Conservation (phyloP, 1,140 invertebrate genomes). For the Mamestra configurata region DNA sequence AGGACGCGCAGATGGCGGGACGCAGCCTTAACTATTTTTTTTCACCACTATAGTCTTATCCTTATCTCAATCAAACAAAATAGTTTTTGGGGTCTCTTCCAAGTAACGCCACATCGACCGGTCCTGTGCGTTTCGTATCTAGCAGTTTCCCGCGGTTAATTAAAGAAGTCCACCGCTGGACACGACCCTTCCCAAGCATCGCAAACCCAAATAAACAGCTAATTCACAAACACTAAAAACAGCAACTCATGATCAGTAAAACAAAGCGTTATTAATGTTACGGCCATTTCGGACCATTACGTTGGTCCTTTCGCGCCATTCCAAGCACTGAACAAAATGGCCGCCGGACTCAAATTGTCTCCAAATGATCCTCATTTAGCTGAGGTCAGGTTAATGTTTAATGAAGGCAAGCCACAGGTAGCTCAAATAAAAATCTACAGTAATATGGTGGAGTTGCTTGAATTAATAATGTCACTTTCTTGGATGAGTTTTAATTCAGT, state of each 20-base stretch:
- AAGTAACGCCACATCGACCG: too few relatives aligned
- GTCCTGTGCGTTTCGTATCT: too few relatives aligned
- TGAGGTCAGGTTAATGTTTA: slow-evolving; percentile 29
- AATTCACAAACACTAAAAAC: neutral
- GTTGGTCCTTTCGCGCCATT: slow-evolving; percentile 13
- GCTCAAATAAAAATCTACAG: slow-evolving; percentile 3
- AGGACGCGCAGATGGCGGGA: too few relatives aligned
- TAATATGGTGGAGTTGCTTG: neutral
- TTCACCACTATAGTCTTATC: too few relatives aligned
- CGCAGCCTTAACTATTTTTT: too few relatives aligned
- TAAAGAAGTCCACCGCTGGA: too few relatives aligned
- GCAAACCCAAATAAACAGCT: neutral
- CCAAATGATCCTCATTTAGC: slow-evolving; percentile 32
- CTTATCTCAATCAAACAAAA: too few relatives aligned
- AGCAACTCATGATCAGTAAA: neutral
- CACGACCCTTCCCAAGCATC: too few relatives aligned
- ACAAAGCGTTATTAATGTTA: slow-evolving; percentile 26
- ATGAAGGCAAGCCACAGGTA: slow-evolving; percentile 32
- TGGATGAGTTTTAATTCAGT: slow-evolving; percentile 15
- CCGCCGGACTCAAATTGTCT: slow-evolving; percentile 13
- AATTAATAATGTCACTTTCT: slow-evolving; percentile 33
- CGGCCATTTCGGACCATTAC: neutral
- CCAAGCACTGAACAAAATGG: slow-evolving; percentile 19
- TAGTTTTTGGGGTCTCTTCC: too few relatives aligned
- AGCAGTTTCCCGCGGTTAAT: too few relatives aligned